Conservation (phyloP, 2,113 vertebrate genomes). For the Picathartes gymnocephalus region DNA sequence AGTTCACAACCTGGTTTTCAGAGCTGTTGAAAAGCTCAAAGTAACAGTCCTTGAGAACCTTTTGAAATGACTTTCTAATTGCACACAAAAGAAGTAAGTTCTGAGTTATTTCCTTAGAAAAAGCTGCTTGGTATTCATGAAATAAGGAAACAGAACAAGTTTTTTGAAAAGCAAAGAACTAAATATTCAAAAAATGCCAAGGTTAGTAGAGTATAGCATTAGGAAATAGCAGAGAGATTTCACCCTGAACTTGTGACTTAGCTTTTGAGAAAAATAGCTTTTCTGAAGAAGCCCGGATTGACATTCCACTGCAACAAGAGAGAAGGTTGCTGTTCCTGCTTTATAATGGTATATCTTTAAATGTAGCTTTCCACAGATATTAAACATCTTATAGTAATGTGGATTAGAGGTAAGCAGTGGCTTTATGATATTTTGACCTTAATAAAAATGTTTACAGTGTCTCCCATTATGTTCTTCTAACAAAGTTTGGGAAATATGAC, state of each 20-base stretch:
- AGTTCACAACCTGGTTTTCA: background rate
- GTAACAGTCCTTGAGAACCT: background rate
- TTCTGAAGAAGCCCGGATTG: conserved; percentile 14
- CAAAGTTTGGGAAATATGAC: background rate
- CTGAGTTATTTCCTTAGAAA: conserved; percentile 5
- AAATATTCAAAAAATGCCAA: conserved; percentile 55
- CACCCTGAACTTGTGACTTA: conserved; percentile 54
- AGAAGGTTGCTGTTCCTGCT: background rate
- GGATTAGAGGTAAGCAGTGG: background rate
- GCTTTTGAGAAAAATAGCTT: conserved; percentile 28
- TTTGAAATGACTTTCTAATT: background rate
- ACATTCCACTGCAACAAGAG: background rate
- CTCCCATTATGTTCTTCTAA: background rate
- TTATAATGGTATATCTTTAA: background rate
- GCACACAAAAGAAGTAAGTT: background rate
- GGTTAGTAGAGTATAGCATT: conserved; percentile 40
- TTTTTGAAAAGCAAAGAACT: conserved; percentile 8
- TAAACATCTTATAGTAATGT: background rate
- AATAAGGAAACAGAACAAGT: background rate
- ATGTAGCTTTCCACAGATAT: background rate
- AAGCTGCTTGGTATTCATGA: background rate
- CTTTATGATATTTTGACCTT: background rate
- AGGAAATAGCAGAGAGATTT: conserved; percentile 59
- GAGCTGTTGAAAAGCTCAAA: background rate
- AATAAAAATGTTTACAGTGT: background rate